Base-by-base conservation (phyloP, 2,888 invertebrate genomes). In the Diarsia dahlii region DNA sequence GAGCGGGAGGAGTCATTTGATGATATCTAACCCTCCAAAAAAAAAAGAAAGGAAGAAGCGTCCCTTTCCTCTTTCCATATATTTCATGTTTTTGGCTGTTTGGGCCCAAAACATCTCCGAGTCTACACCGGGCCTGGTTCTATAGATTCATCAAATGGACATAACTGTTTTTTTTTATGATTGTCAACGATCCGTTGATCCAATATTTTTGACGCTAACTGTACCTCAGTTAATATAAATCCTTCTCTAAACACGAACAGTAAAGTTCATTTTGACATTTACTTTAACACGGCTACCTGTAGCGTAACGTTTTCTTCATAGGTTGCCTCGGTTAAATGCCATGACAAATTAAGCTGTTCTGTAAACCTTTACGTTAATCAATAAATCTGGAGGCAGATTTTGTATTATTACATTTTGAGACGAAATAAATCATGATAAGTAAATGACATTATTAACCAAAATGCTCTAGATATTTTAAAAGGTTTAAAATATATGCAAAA, bases 181-280 rank as follows among this genome's bases (percentile, higher is more conserved):
- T 56, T 23, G 2, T 8, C 39, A 39, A 39, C 54, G 2, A 9
- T 23, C 9, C 20, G 3, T 56, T 56, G 3, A 39, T 1, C 18
- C 3, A 9, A 18, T 23, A 12, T 15, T 56, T 71, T 46, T 20
- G 50, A 8, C 56, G 18, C 18, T 13, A 20, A 50, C 74, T 58
- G 74, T 78, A 76, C 71, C 28, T 58, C 28, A 23, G 67, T 62
- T 84, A 66, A 74, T 79, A 84, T 82, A 85, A 85, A 84, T 82
- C 84, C 83, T 81, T 84, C 75, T 75, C 65, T 72, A 76, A 80
- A 85, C 81, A 75, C 69, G 78, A 82, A 78, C 64, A 69, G 65
- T 82, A 82, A 88, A 86, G 87, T 89, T 88, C 84, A 81, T 84
- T 86, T 84, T 85, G 89, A 80, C 87, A 86, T 89, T 89, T 87